Percentiles rank a stretch among this genome's conserved stretches.
These are phyloP conservation scores for Phymanthus crucifer DNA, from an alignment of 92 coral and sea anemone genomes.

Conservation along the genomic window DNA sequence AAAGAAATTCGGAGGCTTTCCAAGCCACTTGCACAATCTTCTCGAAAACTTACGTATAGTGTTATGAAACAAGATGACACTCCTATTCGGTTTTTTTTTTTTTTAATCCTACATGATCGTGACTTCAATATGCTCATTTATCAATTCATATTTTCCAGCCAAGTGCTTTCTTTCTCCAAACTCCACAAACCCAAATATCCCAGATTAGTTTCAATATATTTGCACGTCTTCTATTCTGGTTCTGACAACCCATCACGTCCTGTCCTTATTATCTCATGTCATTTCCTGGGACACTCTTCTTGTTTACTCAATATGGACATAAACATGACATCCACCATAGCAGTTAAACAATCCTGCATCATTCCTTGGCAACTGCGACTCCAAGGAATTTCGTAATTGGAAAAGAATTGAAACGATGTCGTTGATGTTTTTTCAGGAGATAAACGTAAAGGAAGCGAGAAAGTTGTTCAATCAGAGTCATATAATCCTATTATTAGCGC, in stretches of 20 bases:
- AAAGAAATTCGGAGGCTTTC: too few relatives aligned
- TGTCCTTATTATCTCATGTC: background rate
- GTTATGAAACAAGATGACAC: too few relatives aligned
- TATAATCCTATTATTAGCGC: slow-evolving; percentile 16
- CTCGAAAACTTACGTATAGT: too few relatives aligned
- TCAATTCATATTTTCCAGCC: too few relatives aligned
- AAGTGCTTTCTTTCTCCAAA: too few relatives aligned
- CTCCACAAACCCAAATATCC: too few relatives aligned
- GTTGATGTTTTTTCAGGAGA: background rate
- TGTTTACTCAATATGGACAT: background rate
- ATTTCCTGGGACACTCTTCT: background rate
- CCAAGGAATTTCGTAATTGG: background rate
- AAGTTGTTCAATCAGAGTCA: slow-evolving; percentile 18
- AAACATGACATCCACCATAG: background rate
- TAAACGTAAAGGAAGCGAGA: background rate
- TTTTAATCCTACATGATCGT: too few relatives aligned
- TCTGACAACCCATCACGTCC: background rate
- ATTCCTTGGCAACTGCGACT: slow-evolving; percentile 8
- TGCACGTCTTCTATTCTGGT: background rate
- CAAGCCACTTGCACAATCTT: too few relatives aligned
- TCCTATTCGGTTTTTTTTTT: too few relatives aligned
- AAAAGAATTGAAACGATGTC: background rate
- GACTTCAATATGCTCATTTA: too few relatives aligned
- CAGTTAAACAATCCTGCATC: background rate
- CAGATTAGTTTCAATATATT: too few relatives aligned